Evolutionary conservation across 2,888 invertebrate species (phyloP).

Genomic region (Eilema depressum): DNA sequence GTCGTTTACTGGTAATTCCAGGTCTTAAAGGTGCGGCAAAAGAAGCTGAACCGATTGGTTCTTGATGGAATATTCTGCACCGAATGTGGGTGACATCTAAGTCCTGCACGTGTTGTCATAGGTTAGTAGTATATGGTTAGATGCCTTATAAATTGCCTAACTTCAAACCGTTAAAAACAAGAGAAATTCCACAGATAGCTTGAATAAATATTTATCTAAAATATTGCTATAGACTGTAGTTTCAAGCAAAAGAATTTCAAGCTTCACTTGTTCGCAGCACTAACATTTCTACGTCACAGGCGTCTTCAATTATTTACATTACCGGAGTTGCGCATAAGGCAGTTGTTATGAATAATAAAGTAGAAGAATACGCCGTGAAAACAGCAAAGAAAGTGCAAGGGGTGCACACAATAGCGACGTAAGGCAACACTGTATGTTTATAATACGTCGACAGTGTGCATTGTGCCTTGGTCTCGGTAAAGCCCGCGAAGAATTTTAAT

Average conservation of each 20-base stretch:
- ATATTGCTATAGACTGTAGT: slow-evolving; percentile 29
- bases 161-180: no score
- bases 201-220: slow-evolving; percentile 17
- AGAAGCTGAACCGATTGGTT: no score
- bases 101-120: no score
- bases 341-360: slow-evolving; percentile 84
- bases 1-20: no score
- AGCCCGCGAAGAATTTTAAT: slow-evolving; percentile 60
- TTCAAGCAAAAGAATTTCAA: slow-evolving; percentile 50
- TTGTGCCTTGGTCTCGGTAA: slow-evolving; percentile 70
- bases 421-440: slow-evolving; percentile 84
- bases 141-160: no score
- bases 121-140: no score
- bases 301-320: slow-evolving; percentile 83
- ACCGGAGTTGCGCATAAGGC: slow-evolving; percentile 75
- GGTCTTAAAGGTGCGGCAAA: no score
- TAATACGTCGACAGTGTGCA: slow-evolving; percentile 82
- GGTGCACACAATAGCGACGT: slow-evolving; percentile 81
- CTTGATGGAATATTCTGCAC: no score
- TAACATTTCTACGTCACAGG: slow-evolving; percentile 66
- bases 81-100: no score
- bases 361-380: slow-evolving; percentile 77
- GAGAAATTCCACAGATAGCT: not conserved
- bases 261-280: slow-evolving; percentile 57
- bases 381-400: slow-evolving; percentile 79